phyloP scores from a whole-genome alignment of 2,888 invertebrate genomes.

The Augiades crinisus region DNA sequence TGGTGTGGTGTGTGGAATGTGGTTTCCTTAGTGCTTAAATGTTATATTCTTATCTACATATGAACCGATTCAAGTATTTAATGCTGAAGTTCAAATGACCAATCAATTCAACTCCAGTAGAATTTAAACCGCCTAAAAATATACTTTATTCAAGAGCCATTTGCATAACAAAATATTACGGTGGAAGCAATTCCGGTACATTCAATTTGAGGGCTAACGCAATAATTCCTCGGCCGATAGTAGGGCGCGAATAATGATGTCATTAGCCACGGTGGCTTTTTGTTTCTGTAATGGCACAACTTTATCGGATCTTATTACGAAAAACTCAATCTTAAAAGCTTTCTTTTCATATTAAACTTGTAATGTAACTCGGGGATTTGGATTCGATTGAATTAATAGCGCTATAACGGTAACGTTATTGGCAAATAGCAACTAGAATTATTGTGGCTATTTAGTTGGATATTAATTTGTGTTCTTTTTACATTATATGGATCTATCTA shows the following conservation, averaged over 20 bases:
- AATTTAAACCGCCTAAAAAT: too few species aligned
- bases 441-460: background rate
- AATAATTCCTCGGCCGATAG: conserved; percentile 37
- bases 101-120: background rate
- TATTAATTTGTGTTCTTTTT: too few species aligned
- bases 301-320: conserved; percentile 25
- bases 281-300: conserved; percentile 47
- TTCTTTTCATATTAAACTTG: conserved; percentile 5
- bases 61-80: too few species aligned
- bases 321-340: conserved; percentile 16
- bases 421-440: background rate
- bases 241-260: conserved; percentile 55
- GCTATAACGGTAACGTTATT: too few species aligned
- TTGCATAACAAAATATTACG: conserved; percentile 54
- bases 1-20: too few species aligned
- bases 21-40: too few species aligned
- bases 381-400: too few species aligned
- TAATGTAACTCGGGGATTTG: background rate
- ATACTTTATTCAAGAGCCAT: conserved; percentile 42
- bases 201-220: conserved; percentile 47
- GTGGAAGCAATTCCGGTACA: conserved; percentile 42
- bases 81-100: too few species aligned
- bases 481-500: too few species aligned
- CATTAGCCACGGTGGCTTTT: conserved; percentile 48
- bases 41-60: too few species aligned